Percentiles rank a stretch among this genome's conserved stretches.
Evolutionary conservation across 2,113 vertebrate species (phyloP).

Genomic region (Haplotaxodon microlepis): DNA sequence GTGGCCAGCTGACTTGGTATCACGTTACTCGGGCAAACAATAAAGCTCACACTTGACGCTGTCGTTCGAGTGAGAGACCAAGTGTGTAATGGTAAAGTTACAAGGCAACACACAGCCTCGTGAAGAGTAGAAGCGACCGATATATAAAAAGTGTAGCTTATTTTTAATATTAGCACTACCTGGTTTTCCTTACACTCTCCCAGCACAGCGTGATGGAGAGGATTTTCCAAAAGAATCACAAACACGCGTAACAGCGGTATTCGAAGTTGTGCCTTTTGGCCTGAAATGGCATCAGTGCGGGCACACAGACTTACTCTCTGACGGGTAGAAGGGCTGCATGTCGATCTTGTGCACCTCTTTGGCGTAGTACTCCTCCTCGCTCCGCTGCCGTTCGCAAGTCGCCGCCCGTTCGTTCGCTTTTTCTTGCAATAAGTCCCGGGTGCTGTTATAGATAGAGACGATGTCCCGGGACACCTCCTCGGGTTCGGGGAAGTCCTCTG

Average conservation of each 20-base stretch:
- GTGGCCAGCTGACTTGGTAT: not conserved
- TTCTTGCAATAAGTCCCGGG: slow-evolving; percentile 92
- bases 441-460: slow-evolving; percentile 97
- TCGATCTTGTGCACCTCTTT: slow-evolving; percentile 98
- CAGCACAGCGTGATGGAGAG: not conserved
- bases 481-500: slow-evolving; percentile 80
- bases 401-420: slow-evolving; percentile 86
- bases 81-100: not conserved
- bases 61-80: not conserved
- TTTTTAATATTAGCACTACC: not conserved
- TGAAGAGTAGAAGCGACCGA: not conserved
- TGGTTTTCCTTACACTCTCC: not conserved
- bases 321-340: slow-evolving; percentile 78
- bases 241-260: not conserved
- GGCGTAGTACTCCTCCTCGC: slow-evolving; percentile 93
- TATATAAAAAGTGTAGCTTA: not conserved
- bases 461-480: slow-evolving; percentile 92
- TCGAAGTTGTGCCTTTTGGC: not conserved
- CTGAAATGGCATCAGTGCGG: not conserved
- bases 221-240: slow-evolving; percentile 30
- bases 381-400: slow-evolving; percentile 87
- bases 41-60: not conserved
- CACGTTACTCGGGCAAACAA: not conserved
- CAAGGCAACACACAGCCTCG: not conserved
- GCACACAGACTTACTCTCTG: slow-evolving; percentile 85